Conservation (phyloP, 2,113 vertebrate genomes). For the Osmerus eperlanus region DNA sequence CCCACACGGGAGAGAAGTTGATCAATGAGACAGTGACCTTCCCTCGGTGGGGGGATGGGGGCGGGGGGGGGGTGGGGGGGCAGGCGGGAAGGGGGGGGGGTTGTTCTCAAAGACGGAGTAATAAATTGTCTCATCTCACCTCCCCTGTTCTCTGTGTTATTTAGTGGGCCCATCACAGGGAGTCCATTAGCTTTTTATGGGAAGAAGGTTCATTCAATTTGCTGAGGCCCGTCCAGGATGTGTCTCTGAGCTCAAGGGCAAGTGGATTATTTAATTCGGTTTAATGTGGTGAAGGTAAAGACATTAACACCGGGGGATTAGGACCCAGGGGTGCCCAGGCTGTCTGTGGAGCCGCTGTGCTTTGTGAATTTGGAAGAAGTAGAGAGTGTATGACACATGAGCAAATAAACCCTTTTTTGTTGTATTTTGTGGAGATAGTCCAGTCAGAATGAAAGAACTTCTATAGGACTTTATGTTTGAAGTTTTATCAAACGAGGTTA, state of each 20-base stretch:
- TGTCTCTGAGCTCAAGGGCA: conserved; percentile 60
- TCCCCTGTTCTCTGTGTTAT: conserved; percentile 57
- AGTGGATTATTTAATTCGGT: conserved; percentile 66
- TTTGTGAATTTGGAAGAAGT: neutral
- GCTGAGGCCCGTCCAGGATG: conserved; percentile 46
- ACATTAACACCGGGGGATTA: conserved; percentile 24
- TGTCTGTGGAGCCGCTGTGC: conserved; percentile 37
- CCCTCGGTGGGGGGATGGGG: neutral
- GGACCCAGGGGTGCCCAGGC: conserved; percentile 37
- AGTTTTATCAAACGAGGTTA: too few species aligned
- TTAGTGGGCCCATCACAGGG: conserved; percentile 58
- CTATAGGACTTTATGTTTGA: too few species aligned
- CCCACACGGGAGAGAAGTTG: conserved; percentile 41
- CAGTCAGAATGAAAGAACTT: too few species aligned
- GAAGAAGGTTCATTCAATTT: conserved; percentile 69
- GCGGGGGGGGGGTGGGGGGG: too few species aligned
- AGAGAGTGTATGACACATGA: too few species aligned
- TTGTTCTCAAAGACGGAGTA: conserved; percentile 39
- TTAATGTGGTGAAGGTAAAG: conserved; percentile 51
- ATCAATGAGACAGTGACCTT: conserved; percentile 68
- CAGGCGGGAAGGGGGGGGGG: too few species aligned
- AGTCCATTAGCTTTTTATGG: conserved; percentile 72
- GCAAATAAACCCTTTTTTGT: too few species aligned
- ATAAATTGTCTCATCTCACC: conserved; percentile 64
- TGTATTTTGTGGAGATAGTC: too few species aligned